These are phyloP conservation scores for Vimba vimba DNA, from an alignment of 2,113 vertebrate species.

Conservation along the genomic window DNA sequence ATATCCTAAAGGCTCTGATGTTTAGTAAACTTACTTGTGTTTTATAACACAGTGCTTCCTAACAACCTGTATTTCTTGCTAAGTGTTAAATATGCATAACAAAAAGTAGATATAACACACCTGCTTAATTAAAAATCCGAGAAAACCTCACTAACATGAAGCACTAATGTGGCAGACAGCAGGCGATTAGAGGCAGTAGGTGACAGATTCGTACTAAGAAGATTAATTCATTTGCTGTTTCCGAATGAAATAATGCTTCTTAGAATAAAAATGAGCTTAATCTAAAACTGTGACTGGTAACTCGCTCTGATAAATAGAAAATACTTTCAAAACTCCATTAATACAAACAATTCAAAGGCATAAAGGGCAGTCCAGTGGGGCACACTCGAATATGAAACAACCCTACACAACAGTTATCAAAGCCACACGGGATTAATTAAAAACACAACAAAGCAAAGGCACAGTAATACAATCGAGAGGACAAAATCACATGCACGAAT, in stretches of 20 bases:
- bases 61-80: background rate
- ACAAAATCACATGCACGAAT: slow-evolving; percentile 57
- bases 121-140: slow-evolving; percentile 13
- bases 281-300: background rate
- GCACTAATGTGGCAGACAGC: slow-evolving; percentile 30
- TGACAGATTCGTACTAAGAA: slow-evolving; percentile 1
- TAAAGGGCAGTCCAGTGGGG: slow-evolving; percentile 24
- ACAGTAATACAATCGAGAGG: background rate
- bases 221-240: slow-evolving; percentile 8
- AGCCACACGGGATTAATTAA: slow-evolving; percentile 59
- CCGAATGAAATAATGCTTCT: background rate
- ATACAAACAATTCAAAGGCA: slow-evolving; percentile 25
- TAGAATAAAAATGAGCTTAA: slow-evolving; percentile 3
- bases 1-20: background rate
- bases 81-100: slow-evolving; percentile 10
- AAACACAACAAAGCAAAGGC: slow-evolving; percentile 42
- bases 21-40: background rate
- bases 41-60: background rate
- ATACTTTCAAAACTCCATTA: background rate
- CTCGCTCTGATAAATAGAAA: background rate
- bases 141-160: background rate
- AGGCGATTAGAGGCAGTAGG: slow-evolving; percentile 28
- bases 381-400: slow-evolving; percentile 49
- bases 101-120: background rate
- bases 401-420: slow-evolving; percentile 40